Conservation (phyloP, 2,888 invertebrate species). For the Fissipunctia ypsillon region DNA sequence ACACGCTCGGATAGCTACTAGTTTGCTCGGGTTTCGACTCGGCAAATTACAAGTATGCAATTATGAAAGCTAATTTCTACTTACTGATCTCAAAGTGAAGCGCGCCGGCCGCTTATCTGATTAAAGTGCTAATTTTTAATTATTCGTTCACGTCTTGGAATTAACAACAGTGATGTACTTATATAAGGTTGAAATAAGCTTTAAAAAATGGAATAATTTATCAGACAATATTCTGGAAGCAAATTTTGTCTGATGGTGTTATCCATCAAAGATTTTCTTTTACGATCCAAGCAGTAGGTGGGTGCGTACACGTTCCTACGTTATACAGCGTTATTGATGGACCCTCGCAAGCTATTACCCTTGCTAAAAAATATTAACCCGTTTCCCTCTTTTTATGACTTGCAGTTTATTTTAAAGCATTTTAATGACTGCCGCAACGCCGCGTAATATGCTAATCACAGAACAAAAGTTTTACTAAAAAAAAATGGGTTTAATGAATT, state of each 20-base stretch:
- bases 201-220: slow-evolving; percentile 65
- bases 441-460: slow-evolving; percentile 64
- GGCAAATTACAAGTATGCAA: slow-evolving; percentile 66
- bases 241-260: slow-evolving; percentile 67
- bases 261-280: slow-evolving; percentile 77
- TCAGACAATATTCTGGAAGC: slow-evolving; percentile 71
- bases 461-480: slow-evolving; percentile 61
- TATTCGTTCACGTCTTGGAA: slow-evolving; percentile 62
- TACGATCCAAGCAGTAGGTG: slow-evolving; percentile 62
- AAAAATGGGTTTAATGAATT: slow-evolving; percentile 60
- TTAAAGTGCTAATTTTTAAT: slow-evolving; percentile 71
- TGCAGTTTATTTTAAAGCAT: slow-evolving; percentile 66
- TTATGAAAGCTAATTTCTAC: slow-evolving; percentile 69
- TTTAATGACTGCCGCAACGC: slow-evolving; percentile 60
- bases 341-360: slow-evolving; percentile 62
- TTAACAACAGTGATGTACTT: slow-evolving; percentile 62
- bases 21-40: slow-evolving; percentile 57
- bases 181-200: slow-evolving; percentile 37
- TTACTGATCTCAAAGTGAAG: slow-evolving; percentile 66
- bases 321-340: slow-evolving; percentile 71
- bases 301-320: slow-evolving; percentile 61
- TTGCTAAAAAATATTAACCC: slow-evolving; percentile 63
- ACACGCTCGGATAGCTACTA: slow-evolving; percentile 55
- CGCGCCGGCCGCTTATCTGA: slow-evolving; percentile 67
- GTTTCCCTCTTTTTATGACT: slow-evolving; percentile 66